Conservation (phyloP, 2,113 vertebrate species). For the Todiramphus chloris region DNA sequence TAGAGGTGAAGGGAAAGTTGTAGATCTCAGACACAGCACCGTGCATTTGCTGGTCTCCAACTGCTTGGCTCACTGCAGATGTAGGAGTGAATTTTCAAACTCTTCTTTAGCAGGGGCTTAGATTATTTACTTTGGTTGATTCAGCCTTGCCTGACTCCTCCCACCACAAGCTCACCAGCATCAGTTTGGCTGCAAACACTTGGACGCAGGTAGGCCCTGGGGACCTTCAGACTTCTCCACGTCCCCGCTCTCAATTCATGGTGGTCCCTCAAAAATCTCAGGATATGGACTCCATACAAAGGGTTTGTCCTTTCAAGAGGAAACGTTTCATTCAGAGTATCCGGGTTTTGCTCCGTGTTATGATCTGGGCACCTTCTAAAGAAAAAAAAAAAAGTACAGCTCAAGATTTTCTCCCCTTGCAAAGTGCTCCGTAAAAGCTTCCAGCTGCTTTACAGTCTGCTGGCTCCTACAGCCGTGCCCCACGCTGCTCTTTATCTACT, state of each 20-base stretch:
- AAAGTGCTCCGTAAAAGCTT: neutral
- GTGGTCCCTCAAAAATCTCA: neutral
- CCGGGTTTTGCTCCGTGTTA: neutral
- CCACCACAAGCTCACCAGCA: neutral
- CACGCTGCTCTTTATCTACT: neutral
- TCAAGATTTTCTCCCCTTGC: neutral
- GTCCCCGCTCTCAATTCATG: neutral
- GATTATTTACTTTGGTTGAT: neutral
- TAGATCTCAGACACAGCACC: fast-evolving
- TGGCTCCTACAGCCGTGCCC: neutral
- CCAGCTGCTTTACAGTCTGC: neutral
- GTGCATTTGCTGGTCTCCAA: fast-evolving
- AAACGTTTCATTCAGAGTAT: fast-evolving
- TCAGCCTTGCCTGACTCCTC: neutral
- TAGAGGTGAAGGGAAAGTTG: neutral
- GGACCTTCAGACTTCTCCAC: neutral
- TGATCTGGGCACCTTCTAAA: neutral
- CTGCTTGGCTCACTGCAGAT: neutral
- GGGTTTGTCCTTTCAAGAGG: neutral
- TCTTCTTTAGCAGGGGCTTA: neutral
- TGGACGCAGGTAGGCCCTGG: neutral
- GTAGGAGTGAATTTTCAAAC: neutral
- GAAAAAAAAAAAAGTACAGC: neutral
- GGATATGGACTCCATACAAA: fast-evolving
- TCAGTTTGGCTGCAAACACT: neutral